Evolutionary conservation across 2,888 invertebrate genomes (phyloP).

Genomic region (Trimorus sp.): DNA sequence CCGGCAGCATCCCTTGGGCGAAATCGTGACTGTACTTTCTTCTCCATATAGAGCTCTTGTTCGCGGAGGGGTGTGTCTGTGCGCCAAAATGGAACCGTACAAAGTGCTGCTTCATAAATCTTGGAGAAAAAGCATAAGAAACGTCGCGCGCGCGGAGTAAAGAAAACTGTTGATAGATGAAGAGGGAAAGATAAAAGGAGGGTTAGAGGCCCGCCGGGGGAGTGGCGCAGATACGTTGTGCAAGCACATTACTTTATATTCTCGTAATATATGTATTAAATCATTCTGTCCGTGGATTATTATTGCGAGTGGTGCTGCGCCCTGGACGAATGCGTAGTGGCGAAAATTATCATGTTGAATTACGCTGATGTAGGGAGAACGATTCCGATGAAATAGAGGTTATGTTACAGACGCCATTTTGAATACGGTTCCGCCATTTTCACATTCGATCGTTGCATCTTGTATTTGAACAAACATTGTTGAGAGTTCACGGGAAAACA

Average conservation of each 20-base stretch:
- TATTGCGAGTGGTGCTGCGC: slow-evolving; percentile 24
- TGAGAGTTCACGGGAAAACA: no score
- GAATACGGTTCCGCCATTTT: background rate
- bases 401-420: background rate
- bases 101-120: slow-evolving; percentile 79
- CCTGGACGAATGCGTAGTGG: slow-evolving; percentile 22
- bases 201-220: slow-evolving; percentile 56
- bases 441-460: no score
- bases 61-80: slow-evolving; percentile 68
- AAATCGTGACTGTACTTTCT: slow-evolving; percentile 54
- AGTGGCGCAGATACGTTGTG: slow-evolving; percentile 64
- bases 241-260: slow-evolving; percentile 72
- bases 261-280: slow-evolving; percentile 71
- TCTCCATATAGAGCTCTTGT: slow-evolving; percentile 38
- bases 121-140: slow-evolving; percentile 67
- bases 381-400: background rate
- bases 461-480: no score
- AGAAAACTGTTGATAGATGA: slow-evolving; percentile 78
- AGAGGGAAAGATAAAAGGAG: slow-evolving; percentile 68
- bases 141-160: slow-evolving; percentile 69
- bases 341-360: slow-evolving; percentile 4
- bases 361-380: background rate
- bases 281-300: slow-evolving; percentile 65
- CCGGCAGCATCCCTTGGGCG: slow-evolving; percentile 56
- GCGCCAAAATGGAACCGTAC: slow-evolving; percentile 77